Base-by-base conservation (phyloP, 2,888 invertebrate genomes). In the Sympetrum striolatum region DNA sequence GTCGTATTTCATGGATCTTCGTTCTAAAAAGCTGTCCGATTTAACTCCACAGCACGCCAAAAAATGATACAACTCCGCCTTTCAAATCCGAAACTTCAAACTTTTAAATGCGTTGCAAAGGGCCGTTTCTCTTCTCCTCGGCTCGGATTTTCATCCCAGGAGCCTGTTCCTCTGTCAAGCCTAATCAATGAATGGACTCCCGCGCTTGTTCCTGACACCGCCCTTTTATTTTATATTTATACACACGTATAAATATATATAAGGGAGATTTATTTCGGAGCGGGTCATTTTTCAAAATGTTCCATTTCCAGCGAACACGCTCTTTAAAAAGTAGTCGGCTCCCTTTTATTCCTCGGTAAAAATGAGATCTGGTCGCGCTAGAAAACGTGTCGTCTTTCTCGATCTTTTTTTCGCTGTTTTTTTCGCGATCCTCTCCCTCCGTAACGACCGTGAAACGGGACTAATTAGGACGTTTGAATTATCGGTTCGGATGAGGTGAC, bases 131-230 rank as follows among this genome's bases (percentile, higher is more conserved):
- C 73, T 73, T 73, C 73, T 5, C 14, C 31, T 73, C 73, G 25
- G 10, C 73, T 12, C 73, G 25, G 14, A 14, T 25, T 37, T 35
- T 60, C 35, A 60, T 86, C 60, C 60, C 37, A 4, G 10, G 60
- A 35, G 22, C 37, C 37, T 64, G 31, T 12, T 86, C 60, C 31
- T 58, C 12, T 86, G 58, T 86, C 35, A 60, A 39, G 37, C 64
- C 35, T 60, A 35, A 60, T 86, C 86, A 86, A 86, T 86, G 39
- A 86, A 86, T 86, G 37, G 60, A 86, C 60, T 86, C 37, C 22
- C 35, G 86, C 60, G 37, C 60, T 86, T 86, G 86, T 86, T 86
- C n/a, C 86, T 86, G 86, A 86, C 86, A 60, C 60, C 81, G 35
- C 60, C 35, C 73, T 73, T 31, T 73, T 31, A 6, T 73, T 31